Base-by-base conservation (phyloP, 2,888 invertebrate species). In the Podotricha telesiphe region DNA sequence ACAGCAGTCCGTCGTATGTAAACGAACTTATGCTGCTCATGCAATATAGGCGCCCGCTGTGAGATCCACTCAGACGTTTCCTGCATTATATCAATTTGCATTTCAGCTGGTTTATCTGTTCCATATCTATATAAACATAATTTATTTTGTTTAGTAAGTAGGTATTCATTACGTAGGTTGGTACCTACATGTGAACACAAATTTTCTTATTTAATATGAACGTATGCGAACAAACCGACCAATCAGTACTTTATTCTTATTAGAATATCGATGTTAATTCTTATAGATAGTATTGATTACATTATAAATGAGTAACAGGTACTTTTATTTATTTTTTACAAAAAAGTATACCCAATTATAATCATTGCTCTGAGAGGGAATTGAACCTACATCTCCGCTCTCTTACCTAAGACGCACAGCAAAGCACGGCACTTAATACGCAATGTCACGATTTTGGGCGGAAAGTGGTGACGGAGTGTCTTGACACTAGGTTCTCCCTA, bases 1-100 rank as follows among this genome's bases (percentile, higher is more conserved):
- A 87, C 85, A 85, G 81, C 83, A 85, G 89, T 85, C 90, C 86
- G 91, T 87, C 91, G 93, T 89, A 93, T 92, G 91, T 87, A 92
- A 93, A 93, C 93, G 89, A 92, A 91, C 89, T 91, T 91, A 90
- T 88, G 89, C 87, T 86, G 88, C 88, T 89, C 87, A 87, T 89
- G 91, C 84, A 86, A 91, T 86, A 86, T 86, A 87, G 90, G 84
- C 87, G 82, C 84, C 86, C 86, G 90, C 88, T 91, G 91, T 89
- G 90, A 92, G 91, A 86, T 84, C 91, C 91, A 90, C 91, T 91
- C 92, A 92, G 91, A 92, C 92, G 92, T 89, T 92, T 92, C 92
- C 92, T 91, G 91, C 91, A 89, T 91, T 92, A 92, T 91, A 91
- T 87, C 86, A 89, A 92, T 92, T 92, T 92, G 92, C 90, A 92